phyloP scores from a whole-genome alignment of 2,797 vertebrate species.

The Lutra lutra region DNA sequence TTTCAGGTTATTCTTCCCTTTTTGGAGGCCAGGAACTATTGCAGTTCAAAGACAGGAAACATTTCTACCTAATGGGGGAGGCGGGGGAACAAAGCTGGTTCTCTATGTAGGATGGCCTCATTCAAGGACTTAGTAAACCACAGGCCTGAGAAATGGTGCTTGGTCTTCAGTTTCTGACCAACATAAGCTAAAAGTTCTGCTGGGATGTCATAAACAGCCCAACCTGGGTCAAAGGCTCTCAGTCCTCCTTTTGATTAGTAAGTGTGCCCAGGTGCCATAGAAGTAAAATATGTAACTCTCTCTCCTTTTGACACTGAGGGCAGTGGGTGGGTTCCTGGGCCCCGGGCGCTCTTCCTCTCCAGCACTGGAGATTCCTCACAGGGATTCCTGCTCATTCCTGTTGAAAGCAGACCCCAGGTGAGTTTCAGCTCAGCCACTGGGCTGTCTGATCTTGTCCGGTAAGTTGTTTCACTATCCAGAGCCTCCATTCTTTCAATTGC shows the following conservation, averaged over 20 bases:
- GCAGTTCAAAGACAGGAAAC: neutral
- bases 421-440: neutral
- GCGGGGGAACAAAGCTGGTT: accelerated
- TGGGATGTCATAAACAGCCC: neutral
- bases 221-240: neutral
- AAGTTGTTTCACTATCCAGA: neutral
- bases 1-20: neutral
- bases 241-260: neutral
- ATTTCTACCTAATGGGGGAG: neutral
- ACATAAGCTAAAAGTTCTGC: neutral
- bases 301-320: neutral
- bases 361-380: no score
- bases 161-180: neutral
- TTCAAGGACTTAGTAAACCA: neutral
- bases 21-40: neutral
- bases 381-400: neutral
- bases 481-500: neutral
- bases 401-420: neutral
- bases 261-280: neutral
- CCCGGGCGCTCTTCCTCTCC: neutral
- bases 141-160: neutral
- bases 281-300: neutral
- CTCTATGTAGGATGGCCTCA: neutral
- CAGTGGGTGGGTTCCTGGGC: neutral
- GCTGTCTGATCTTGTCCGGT: neutral